Conservation (phyloP, 2,113 vertebrate genomes). For the Solea solea region DNA sequence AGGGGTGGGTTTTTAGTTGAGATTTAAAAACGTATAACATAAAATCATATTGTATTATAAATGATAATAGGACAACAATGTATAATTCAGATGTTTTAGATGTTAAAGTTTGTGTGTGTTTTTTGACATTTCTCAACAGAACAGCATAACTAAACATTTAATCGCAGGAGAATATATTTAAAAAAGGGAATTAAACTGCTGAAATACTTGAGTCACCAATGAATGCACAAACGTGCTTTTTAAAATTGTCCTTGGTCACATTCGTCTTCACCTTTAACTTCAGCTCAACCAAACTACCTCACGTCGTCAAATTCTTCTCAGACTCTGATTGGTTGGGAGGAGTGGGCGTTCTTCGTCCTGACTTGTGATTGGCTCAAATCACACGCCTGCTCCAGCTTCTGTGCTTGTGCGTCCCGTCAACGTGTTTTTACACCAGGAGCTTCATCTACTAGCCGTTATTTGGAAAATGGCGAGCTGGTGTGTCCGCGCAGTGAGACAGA, state of each 20-base stretch:
- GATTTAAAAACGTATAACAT: too few relatives aligned
- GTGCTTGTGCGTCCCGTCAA: not conserved
- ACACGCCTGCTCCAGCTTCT: accelerated
- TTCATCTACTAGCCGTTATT: not conserved
- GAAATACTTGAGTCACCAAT: too few relatives aligned
- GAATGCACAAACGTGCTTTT: too few relatives aligned
- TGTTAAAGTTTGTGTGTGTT: too few relatives aligned
- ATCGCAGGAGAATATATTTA: too few relatives aligned
- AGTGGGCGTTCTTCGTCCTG: not conserved
- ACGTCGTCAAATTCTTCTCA: not conserved
- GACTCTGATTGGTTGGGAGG: conserved; percentile 35
- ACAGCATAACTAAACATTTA: too few relatives aligned
- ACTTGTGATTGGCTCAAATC: conserved; percentile 47
- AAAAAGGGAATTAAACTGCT: too few relatives aligned
- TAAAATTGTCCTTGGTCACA: conserved; percentile 55
- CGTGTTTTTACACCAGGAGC: conserved; percentile 44
- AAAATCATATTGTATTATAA: too few relatives aligned
- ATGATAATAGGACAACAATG: too few relatives aligned
- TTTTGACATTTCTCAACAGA: too few relatives aligned
- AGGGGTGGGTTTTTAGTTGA: too few relatives aligned
- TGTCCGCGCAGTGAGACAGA: conserved; percentile 70
- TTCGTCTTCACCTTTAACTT: conserved; percentile 66
- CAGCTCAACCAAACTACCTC: conserved; percentile 58
- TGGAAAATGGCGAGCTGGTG: conserved; percentile 81
- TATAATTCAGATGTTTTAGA: too few relatives aligned